Base-by-base conservation (phyloP, 2,797 vertebrate genomes). In the Alca torda region DNA sequence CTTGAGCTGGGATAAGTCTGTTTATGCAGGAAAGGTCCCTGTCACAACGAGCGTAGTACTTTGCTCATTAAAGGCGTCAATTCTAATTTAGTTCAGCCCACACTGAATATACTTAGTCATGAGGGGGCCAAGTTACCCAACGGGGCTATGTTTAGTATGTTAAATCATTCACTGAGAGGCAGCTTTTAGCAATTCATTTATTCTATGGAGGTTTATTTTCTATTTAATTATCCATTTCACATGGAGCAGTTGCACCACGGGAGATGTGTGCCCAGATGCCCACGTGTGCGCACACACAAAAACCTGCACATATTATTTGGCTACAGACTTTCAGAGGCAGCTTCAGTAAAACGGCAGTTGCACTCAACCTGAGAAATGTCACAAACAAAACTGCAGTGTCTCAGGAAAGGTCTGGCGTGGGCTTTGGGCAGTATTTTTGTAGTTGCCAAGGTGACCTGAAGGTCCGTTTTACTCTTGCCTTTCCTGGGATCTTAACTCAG, bases 201-300 rank as follows among this genome's bases (percentile, higher is more conserved):
- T 74, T 48, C 67, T 19, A 4, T 5, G 51, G 87, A 33, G 75
- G 67, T 45, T 75, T 84, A 59, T 70, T 78, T 60, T 43, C 28
- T 37, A 4, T 43, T 59, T 37, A 25, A 25, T 65, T 45, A 6
- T 25, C 15, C 56, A 17, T 43, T 33, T 72, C 61, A 37, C 45
- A n/a, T 1, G 30, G 39, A 39, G 60, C 69, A 19, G 35, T 28
- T 61, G 81, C 50, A 28, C 41, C 16, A 12, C 3, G 12, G 64
- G 69, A 37, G 43, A 16, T 2, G 30, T 24, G 37, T 41, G 43
- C 41, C 19, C 45, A 30, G 28, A 8, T 4, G 31, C 23, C n/a
- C 37, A 2, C 3, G 8, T 25, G 45, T 5, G 35, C 12, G 1
- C 19, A 1, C 5, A 1, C 19, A 14, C 46, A 12, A 20, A 8